A percentile compares a stretch with the other conserved stretches of the same genome.
Evolutionary conservation across 2,888 invertebrate species (phyloP).

Genomic region (Apomyelois bistriatella): DNA sequence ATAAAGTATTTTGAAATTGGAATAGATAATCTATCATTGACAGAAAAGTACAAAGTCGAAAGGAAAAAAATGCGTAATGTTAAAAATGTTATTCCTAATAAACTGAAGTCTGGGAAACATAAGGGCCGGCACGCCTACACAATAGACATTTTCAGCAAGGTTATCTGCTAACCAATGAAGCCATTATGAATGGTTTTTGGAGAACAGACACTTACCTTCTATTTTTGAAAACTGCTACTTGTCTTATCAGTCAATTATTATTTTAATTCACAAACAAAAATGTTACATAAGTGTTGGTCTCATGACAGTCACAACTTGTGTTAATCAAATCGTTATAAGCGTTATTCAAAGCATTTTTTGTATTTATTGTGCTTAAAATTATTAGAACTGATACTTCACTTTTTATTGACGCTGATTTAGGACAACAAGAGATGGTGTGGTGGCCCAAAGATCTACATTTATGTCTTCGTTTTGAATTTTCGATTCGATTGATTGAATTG

Average conservation of each 20-base stretch:
- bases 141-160: slow-evolving; percentile 44
- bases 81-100: background rate
- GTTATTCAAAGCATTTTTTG: slow-evolving; percentile 59
- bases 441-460: slow-evolving; percentile 70
- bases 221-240: slow-evolving; percentile 58
- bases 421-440: slow-evolving; percentile 40
- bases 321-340: slow-evolving; percentile 47
- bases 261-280: slow-evolving; percentile 53
- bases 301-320: slow-evolving; percentile 60
- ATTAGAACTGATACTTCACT: slow-evolving; percentile 67
- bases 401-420: slow-evolving; percentile 55
- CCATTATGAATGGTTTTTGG: slow-evolving; percentile 15
- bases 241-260: slow-evolving; percentile 45
- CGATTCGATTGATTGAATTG: slow-evolving; percentile 36
- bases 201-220: slow-evolving; percentile 60
- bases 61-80: background rate
- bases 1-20: slow-evolving; percentile 11
- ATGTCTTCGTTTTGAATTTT: slow-evolving; percentile 31
- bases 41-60: background rate
- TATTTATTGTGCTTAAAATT: slow-evolving; percentile 41
- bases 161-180: slow-evolving; percentile 33
- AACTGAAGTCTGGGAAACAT: slow-evolving; percentile 16
- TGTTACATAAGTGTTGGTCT: slow-evolving; percentile 73
- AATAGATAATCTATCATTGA: slow-evolving; percentile 9
- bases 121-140: slow-evolving; percentile 37